Evolutionary conservation across 2,888 invertebrate genomes (phyloP).

Genomic region (Erebia palarica): DNA sequence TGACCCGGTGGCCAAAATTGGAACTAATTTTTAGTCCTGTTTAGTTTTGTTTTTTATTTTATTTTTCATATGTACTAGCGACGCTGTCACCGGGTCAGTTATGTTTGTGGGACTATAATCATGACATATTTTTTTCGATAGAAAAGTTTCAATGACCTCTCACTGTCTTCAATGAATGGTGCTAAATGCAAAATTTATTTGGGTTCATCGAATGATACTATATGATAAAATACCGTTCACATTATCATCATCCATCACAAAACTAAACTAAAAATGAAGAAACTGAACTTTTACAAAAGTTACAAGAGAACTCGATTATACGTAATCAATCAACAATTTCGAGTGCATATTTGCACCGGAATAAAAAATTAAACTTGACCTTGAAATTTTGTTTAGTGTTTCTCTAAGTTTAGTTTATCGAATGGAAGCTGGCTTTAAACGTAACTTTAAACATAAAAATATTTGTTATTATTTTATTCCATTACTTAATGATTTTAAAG

Average conservation of each 20-base stretch:
- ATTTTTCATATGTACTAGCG: no score
- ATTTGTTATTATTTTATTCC: background rate
- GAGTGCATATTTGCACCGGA: no score
- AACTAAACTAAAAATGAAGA: no score
- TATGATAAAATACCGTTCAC: background rate
- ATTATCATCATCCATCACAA: no score
- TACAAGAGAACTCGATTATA: no score
- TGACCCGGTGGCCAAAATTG: no score
- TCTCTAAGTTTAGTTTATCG: background rate
- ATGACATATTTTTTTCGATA: constrained; percentile 64
- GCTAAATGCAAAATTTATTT: constrained; percentile 50
- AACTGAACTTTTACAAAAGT: no score
- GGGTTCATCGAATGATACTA: background rate
- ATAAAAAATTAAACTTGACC: background rate
- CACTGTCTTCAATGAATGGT: constrained; percentile 70
- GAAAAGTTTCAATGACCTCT: constrained; percentile 76
- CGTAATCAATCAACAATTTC: no score
- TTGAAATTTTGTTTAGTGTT: background rate
- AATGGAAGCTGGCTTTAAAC: background rate
- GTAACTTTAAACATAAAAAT: background rate
- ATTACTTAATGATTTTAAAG: background rate
- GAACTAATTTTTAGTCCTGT: no score
- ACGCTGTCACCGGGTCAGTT: no score
- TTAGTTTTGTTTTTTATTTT: no score
- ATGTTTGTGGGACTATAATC: no score